Conservation (phyloP, 2,797 vertebrate genomes). For the Sparus aurata region DNA sequence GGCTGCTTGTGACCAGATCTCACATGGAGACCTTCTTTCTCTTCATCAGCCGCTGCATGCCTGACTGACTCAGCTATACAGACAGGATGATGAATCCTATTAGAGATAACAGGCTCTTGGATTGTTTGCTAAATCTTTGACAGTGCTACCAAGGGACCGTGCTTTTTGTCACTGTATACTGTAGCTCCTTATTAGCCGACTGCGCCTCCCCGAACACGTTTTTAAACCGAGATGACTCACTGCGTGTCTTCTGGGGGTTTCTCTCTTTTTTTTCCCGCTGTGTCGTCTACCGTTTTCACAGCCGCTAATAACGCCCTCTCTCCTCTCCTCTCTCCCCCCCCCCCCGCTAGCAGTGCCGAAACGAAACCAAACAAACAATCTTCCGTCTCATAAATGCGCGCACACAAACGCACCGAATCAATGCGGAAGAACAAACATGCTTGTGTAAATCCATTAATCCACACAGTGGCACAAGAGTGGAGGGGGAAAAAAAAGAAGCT, state of each 20-base stretch:
- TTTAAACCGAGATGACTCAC: conserved; percentile 56
- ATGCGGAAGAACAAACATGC: not conserved
- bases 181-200: conserved; percentile 57
- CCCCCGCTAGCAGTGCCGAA: not conserved
- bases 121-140: conserved; percentile 59
- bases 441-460: not conserved
- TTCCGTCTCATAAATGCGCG: conserved; percentile 10
- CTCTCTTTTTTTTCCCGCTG: conserved; percentile 3
- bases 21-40: not conserved
- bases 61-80: conserved; percentile 30
- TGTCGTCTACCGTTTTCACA: conserved; percentile 23
- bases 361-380: conserved; percentile 8
- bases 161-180: conserved; percentile 44
- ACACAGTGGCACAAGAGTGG: not conserved
- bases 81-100: conserved; percentile 48
- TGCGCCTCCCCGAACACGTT: conserved; percentile 47
- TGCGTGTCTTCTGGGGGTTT: conserved; percentile 38
- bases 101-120: conserved; percentile 43
- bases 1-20: conserved; percentile 15
- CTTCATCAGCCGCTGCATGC: conserved; percentile 25
- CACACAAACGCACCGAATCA: not conserved
- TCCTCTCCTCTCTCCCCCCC: not conserved
- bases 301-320: conserved; percentile 45
- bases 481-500: not conserved
- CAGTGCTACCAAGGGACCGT: conserved; percentile 14